Evolutionary conservation across 1,140 invertebrate species (phyloP).

Genomic region (Marisa cornuarietis): DNA sequence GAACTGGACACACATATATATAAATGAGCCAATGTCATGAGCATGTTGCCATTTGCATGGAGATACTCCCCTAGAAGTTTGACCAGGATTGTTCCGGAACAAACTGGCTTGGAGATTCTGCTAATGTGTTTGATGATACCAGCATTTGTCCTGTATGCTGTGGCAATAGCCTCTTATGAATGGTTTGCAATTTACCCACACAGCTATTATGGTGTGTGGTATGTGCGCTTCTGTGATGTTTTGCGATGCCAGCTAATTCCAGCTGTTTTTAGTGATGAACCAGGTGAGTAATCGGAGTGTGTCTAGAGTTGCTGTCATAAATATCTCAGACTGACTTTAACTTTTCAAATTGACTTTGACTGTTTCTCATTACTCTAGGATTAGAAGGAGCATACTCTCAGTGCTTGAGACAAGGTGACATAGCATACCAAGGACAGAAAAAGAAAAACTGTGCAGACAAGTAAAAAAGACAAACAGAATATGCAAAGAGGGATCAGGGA

Average conservation of each 20-base stretch:
- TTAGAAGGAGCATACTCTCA: not conserved
- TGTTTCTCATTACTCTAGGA: not conserved
- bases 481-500: not conserved
- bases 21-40: not conserved
- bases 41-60: not conserved
- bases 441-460: not conserved
- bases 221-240: slow-evolving; percentile 40
- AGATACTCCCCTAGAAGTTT: not conserved
- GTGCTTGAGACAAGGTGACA: not conserved
- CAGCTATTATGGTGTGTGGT: slow-evolving; percentile 44
- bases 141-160: slow-evolving; percentile 34
- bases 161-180: slow-evolving; percentile 36
- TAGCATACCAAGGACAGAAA: not conserved
- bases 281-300: slow-evolving; percentile 25
- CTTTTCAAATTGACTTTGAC: not conserved
- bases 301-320: not conserved
- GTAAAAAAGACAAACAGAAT: not conserved
- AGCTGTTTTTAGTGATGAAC: slow-evolving; percentile 45
- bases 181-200: slow-evolving; percentile 43
- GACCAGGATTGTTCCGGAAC: not conserved
- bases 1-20: not conserved
- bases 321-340: not conserved
- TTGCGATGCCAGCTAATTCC: slow-evolving; percentile 43
- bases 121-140: slow-evolving; percentile 28
- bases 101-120: not conserved